Conservation (phyloP, 2,113 vertebrate genomes). For the Galeopterus variegatus region DNA sequence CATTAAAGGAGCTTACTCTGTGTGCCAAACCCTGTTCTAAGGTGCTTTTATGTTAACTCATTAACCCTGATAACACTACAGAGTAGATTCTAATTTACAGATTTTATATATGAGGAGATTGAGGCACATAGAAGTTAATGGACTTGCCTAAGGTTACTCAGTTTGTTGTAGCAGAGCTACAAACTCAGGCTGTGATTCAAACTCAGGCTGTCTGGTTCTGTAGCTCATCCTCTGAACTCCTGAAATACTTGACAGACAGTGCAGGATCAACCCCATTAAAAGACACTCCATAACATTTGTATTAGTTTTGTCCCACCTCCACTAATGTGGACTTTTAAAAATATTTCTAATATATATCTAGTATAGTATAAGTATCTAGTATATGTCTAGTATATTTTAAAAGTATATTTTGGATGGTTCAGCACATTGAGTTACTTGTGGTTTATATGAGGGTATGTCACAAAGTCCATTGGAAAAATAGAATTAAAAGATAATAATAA, state of each 20-base stretch:
- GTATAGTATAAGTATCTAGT: not conserved
- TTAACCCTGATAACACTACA: not conserved
- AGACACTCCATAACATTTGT: not conserved
- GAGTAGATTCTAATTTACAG: not conserved
- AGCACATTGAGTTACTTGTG: not conserved
- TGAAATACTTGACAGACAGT: not conserved
- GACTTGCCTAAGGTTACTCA: not conserved
- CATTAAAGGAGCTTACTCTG: not conserved
- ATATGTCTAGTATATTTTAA: not conserved
- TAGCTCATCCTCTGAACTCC: not conserved
- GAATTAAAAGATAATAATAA: no score
- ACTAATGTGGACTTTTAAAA: not conserved
- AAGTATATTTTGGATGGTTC: not conserved
- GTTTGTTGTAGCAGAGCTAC: not conserved
- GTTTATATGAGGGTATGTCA: not conserved
- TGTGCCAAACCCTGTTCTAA: not conserved
- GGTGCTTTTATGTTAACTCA: not conserved
- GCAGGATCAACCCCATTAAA: not conserved
- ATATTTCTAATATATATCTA: not conserved
- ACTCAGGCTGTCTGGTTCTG: not conserved
- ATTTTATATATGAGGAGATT: not conserved
- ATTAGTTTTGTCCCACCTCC: not conserved
- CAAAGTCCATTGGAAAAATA: no score
- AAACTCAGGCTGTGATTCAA: not conserved
- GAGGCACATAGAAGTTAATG: not conserved